Base-by-base conservation (phyloP, 2,888 invertebrate species). In the Apotomis capreana region DNA sequence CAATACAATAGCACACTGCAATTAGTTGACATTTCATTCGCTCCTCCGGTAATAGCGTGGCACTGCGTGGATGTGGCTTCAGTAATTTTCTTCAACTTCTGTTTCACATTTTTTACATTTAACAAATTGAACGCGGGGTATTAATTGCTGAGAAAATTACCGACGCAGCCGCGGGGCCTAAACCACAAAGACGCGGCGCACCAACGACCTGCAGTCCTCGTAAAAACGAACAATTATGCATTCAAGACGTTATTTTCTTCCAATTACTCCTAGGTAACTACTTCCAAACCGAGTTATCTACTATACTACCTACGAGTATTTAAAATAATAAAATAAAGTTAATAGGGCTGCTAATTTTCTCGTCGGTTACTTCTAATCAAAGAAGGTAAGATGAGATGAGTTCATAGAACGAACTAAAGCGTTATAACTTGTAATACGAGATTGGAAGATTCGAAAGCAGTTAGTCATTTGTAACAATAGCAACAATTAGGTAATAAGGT, bases 121-220 rank as follows among this genome's bases (percentile, higher is more conserved):
- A 83, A 86, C 88, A 89, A 89, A 90, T 89, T 91, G 86, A 87
- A 86, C 84, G 86, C 87, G 84, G 84, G 83, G 83, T 86, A 90
- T 90, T 90, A 91, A 91, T 91, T 91, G 90, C 87, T 89, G 88
- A 89, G 91, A 89, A 91, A 91, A 91, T 90, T 88, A 86, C 89
- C 78, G 81, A 75, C 79, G 79, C 79, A 78, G 76, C 82, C 89
- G 84, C 82, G 77, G 86, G 90, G 87, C 81, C 87, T 86, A 87
- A 89, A 86, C 89, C 87, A 89, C 89, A 90, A 88, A 87, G 87
- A 79, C 81, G 81, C 79, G 78, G 81, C 81, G 81, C 79, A 78
- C 79, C 77, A 79, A 77, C 80, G 81, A 83, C 84, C 82, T 79
- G 80, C 76, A 78, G 77, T 81, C 82, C 83, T 82, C 86, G 86